Percentiles rank a stretch among this genome's conserved stretches.
Evolutionary conservation across 2,888 invertebrate genomes (phyloP).

Genomic region (Beris morrisii): DNA sequence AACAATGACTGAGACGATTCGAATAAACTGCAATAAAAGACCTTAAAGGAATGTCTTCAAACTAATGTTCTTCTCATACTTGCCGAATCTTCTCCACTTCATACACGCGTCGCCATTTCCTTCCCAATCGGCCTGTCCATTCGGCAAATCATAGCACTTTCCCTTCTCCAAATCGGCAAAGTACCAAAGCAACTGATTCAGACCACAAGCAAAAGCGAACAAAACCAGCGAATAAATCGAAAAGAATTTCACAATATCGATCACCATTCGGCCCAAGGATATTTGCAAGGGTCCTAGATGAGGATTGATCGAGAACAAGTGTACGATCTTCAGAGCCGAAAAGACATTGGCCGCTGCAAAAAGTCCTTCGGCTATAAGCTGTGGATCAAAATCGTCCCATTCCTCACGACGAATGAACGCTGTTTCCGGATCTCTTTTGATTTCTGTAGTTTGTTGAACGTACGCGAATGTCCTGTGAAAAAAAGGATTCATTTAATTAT

Average conservation of each 20-base stretch:
- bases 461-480: constrained; percentile 66
- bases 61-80: constrained; percentile 60
- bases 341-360: constrained; percentile 96
- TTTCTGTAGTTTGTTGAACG: constrained; percentile 72
- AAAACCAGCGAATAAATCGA: constrained; percentile 85
- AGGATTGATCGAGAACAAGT: constrained; percentile 91
- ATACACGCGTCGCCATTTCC: constrained; percentile 75
- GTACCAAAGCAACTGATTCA: constrained; percentile 93
- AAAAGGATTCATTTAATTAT: background rate
- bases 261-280: constrained; percentile 85
- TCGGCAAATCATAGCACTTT: constrained; percentile 72
- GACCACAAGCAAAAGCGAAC: constrained; percentile 90
- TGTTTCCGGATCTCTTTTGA: constrained; percentile 65
- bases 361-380: constrained; percentile 87
- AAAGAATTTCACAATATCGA: constrained; percentile 91
- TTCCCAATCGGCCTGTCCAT: constrained; percentile 75
- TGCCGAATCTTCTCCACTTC: constrained; percentile 84
- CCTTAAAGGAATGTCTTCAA: constrained; percentile 11
- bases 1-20: constrained; percentile 94
- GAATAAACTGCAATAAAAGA: constrained; percentile 68
- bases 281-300: constrained; percentile 91
- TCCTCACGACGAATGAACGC: constrained; percentile 78
- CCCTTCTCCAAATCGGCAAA: constrained; percentile 82
- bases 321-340: constrained; percentile 87
- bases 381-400: constrained; percentile 93